Base-by-base conservation (phyloP, 2,888 invertebrate genomes). In the Eristalis intricaria region DNA sequence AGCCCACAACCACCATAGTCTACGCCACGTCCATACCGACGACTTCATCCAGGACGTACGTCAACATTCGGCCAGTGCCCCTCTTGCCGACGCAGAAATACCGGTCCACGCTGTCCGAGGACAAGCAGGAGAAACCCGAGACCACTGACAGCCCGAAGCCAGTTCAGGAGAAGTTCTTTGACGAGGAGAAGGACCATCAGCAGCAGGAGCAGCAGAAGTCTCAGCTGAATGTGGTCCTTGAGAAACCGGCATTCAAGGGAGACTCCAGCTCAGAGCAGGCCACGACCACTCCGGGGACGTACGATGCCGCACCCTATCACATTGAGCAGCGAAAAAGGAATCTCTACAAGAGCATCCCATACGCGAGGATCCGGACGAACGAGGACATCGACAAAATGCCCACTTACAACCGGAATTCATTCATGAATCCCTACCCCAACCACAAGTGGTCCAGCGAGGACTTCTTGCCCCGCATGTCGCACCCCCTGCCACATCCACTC, bases 301-400 rank as follows among this genome's bases (percentile, higher is more conserved):
- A 70, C 94, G 94, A 1, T 94, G 95, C 1, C 96, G 96, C 90
- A 94, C 94, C 0, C 92, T 96, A 29, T 93, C 96, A 76, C 93
- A 96, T 58, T 95, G 96, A 90, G 91, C 96, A 40, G 93, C 94
- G 68, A 94, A 94, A 71, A 95, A 94, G 61, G 38, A 82, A 77
- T 63, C 63, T 43, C 5, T 65, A 69, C 19, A 85, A 82, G 26
- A 85, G 69, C 19, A 10, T 85, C 8, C 82, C 82, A 1, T 78
- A 74, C 19, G 69, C 77, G 2, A 73, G 69, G 22, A 70, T 82
- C 15, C 77, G 77, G 13, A 70, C 78, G 4, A 86, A 86, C 23
- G 85, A 78, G 5, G 82, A 86, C 1, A 64, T 77, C 4, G 76
- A 68, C 8, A 81, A 81, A 11, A 13, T 64, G 23, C 58, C 68